Conservation (phyloP, 2,113 vertebrate genomes). For the Pionites leucogaster region DNA sequence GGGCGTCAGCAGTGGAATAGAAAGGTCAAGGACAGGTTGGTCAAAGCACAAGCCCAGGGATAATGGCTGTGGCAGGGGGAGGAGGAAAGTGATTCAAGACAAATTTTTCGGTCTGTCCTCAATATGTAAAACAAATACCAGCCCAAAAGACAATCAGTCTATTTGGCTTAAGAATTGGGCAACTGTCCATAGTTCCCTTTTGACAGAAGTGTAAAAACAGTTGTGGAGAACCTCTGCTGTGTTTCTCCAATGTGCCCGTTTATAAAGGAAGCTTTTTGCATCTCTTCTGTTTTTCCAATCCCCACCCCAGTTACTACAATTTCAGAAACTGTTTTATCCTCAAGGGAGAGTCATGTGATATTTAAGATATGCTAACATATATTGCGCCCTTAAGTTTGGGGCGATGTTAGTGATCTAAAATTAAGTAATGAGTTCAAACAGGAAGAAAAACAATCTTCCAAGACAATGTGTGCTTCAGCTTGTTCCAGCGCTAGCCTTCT, state of each 20-base stretch:
- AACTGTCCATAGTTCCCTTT: background rate
- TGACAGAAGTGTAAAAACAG: background rate
- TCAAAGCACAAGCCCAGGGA: background rate
- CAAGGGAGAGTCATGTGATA: rapidly evolving
- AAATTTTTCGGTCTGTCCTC: background rate
- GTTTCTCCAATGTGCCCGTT: background rate
- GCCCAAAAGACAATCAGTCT: background rate
- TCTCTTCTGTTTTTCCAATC: background rate
- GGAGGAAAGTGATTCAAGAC: background rate
- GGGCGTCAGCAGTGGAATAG: background rate
- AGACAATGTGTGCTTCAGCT: background rate
- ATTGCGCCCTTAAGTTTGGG: background rate
- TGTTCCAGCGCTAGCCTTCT: background rate
- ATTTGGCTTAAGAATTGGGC: background rate
- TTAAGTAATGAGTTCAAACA: background rate
- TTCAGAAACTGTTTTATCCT: background rate
- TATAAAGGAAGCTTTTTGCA: background rate
- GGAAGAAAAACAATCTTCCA: conserved; percentile 2
- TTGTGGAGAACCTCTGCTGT: background rate
- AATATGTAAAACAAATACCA: background rate
- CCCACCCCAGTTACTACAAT: background rate
- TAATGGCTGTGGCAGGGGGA: background rate
- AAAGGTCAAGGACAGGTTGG: background rate
- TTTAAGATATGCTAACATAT: background rate
- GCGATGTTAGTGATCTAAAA: background rate